These are phyloP conservation scores for Lasioglossum zephyrum DNA, from an alignment of 2,888 invertebrate genomes.

Conservation along the genomic window DNA sequence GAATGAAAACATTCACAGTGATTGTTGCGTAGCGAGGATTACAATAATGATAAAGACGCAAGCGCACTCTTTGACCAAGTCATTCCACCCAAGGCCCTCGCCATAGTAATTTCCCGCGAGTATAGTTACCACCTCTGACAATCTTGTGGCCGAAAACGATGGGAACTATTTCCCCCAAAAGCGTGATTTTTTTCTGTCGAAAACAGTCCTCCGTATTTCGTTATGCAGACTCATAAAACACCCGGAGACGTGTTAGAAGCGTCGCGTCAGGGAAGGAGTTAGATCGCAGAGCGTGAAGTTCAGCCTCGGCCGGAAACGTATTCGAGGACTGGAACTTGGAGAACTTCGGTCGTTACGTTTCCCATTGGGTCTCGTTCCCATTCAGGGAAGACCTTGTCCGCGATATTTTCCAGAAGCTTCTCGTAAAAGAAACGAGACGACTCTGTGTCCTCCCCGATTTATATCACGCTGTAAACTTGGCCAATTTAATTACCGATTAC, in stretches of 20 bases:
- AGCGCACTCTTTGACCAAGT: neutral
- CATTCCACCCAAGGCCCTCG: neutral
- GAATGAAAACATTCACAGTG: neutral
- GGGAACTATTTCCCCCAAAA: neutral
- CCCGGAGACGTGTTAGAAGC: neutral
- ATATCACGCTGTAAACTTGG: conserved; percentile 8
- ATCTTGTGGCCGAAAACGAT: neutral
- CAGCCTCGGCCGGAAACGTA: neutral
- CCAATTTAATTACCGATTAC: conserved; percentile 52
- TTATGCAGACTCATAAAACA: neutral
- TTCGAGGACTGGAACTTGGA: neutral
- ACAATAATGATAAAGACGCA: neutral
- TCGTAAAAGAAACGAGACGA: neutral
- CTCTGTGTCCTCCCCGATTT: neutral
- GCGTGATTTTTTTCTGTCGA: neutral
- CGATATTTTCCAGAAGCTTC: neutral
- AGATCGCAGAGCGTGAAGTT: neutral
- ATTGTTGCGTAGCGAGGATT: neutral
- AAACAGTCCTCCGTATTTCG: neutral
- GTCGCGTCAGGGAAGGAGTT: neutral
- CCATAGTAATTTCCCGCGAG: neutral
- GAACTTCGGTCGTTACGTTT: neutral
- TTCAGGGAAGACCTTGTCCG: neutral
- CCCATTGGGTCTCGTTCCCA: neutral
- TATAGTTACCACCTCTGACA: neutral